A percentile compares a stretch with the other conserved stretches of the same genome.
Evolutionary conservation across 2,888 invertebrate species (phyloP).

Genomic region (Aleiodes testaceus): DNA sequence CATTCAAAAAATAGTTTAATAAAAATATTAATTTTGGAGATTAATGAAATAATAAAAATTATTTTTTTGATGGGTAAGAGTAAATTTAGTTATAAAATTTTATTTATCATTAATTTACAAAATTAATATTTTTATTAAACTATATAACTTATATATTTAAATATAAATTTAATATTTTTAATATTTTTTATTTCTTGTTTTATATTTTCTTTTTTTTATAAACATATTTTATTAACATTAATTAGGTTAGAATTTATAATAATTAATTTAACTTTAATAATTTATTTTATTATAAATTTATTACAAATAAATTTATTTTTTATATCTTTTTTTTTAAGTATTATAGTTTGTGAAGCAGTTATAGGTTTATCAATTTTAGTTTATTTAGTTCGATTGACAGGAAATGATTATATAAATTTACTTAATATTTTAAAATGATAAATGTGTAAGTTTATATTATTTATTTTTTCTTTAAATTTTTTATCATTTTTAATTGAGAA

Average conservation of each 20-base stretch:
- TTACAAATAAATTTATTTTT: slow-evolving; percentile 76
- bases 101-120: slow-evolving; percentile 80
- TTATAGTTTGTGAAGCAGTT: slow-evolving; percentile 80
- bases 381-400: slow-evolving; percentile 77
- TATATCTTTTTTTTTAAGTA: slow-evolving; percentile 78
- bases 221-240: slow-evolving; percentile 75
- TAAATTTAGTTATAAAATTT: slow-evolving; percentile 76
- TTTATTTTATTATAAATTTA: slow-evolving; percentile 71
- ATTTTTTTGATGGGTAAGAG: slow-evolving; percentile 38
- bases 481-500: slow-evolving; percentile 73
- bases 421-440: slow-evolving; percentile 78
- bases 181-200: slow-evolving; percentile 71
- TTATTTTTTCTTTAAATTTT: slow-evolving; percentile 76
- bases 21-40: slow-evolving; percentile 83
- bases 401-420: slow-evolving; percentile 79
- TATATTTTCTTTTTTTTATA: slow-evolving; percentile 73
- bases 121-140: slow-evolving; percentile 80
- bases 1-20: slow-evolving; percentile 78
- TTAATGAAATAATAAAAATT: slow-evolving; percentile 75
- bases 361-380: slow-evolving; percentile 79
- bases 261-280: slow-evolving; percentile 75
- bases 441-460: slow-evolving; percentile 74
- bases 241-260: slow-evolving; percentile 79
- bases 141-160: slow-evolving; percentile 74
- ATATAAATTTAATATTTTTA: slow-evolving; percentile 61